These are phyloP conservation scores for Melipona bicolor DNA, from an alignment of 2,888 invertebrate genomes.

Conservation along the genomic window DNA sequence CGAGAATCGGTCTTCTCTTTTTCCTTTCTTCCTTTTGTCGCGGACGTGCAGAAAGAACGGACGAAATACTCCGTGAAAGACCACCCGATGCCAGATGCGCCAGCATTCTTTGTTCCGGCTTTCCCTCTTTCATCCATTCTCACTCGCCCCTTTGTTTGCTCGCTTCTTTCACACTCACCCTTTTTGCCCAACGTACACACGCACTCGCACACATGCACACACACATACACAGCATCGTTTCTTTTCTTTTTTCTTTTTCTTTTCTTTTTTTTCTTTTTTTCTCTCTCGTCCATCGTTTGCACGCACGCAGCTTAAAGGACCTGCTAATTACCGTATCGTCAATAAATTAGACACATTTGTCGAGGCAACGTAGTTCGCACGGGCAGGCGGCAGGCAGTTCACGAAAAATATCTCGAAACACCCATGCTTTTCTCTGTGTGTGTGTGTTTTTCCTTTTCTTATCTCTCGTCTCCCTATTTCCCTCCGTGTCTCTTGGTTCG, in stretches of 20 bases:
- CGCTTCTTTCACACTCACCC: slow-evolving; percentile 31
- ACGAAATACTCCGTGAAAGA: slow-evolving; percentile 25
- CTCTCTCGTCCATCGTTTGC: slow-evolving; percentile 37
- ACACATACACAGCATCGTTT: slow-evolving; percentile 22
- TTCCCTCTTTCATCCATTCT: background rate
- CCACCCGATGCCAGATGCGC: slow-evolving; percentile 33
- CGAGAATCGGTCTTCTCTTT: background rate
- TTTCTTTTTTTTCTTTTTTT: background rate
- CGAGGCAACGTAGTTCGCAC: slow-evolving; percentile 75
- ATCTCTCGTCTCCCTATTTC: background rate
- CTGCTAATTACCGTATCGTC: slow-evolving; percentile 60
- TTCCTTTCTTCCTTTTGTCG: background rate
- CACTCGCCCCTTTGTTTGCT: slow-evolving; percentile 16
- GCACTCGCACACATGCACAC: slow-evolving; percentile 12
- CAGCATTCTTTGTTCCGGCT: slow-evolving; percentile 17
- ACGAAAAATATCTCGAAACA: slow-evolving; percentile 53
- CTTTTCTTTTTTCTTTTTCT: too few relatives aligned
- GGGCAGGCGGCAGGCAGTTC: slow-evolving; percentile 71
- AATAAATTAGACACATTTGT: slow-evolving; percentile 76
- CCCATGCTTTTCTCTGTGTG: slow-evolving; percentile 12
- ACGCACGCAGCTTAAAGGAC: slow-evolving; percentile 52
- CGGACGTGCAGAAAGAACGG: background rate
- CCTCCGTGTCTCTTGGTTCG: slow-evolving; percentile 1
- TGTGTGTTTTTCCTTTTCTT: background rate
- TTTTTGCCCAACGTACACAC: slow-evolving; percentile 12